Percentiles rank a stretch among this genome's conserved stretches.
phyloP scores from a whole-genome alignment of 2,113 vertebrate genomes.

The Prochilodus magdalenae region DNA sequence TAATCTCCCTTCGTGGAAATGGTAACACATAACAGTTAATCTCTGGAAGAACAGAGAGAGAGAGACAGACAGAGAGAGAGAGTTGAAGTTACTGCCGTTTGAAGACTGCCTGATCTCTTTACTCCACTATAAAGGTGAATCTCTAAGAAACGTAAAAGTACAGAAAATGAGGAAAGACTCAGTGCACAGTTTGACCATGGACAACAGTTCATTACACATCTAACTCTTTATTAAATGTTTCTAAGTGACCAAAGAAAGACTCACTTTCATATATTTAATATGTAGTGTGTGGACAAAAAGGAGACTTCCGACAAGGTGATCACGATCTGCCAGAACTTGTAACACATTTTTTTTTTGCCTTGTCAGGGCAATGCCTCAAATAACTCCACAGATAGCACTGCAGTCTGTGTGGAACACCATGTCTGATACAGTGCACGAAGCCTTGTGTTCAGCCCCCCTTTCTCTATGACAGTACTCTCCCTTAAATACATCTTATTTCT shows the following conservation, averaged over 20 bases:
- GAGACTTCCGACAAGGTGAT: not conserved
- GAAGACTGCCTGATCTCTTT: slow-evolving; percentile 25
- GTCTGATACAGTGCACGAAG: slow-evolving; percentile 43
- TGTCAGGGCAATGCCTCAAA: slow-evolving; percentile 37
- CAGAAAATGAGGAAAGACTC: slow-evolving; percentile 35
- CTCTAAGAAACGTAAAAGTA: slow-evolving; percentile 17
- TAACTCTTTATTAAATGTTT: slow-evolving; percentile 2
- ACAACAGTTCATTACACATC: slow-evolving; percentile 40
- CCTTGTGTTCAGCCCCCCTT: slow-evolving; percentile 27
- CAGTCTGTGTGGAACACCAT: slow-evolving; percentile 37
- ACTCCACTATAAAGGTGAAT: slow-evolving; percentile 42
- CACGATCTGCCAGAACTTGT: slow-evolving; percentile 6
- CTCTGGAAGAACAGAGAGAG: slow-evolving; percentile 65
- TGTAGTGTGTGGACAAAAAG: not conserved
- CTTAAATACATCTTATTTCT: slow-evolving; percentile 75
- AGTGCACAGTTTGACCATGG: not conserved
- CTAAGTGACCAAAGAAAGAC: not conserved
- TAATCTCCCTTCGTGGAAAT: slow-evolving; percentile 73
- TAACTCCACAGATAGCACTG: slow-evolving; percentile 28
- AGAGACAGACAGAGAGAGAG: slow-evolving; percentile 38
- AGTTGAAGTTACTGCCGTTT: slow-evolving; percentile 60
- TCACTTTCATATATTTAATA: not conserved
- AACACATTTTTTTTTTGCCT: slow-evolving; percentile 30
- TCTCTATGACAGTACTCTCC: slow-evolving; percentile 60
- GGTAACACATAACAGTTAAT: slow-evolving; percentile 76